Evolutionary conservation across 64 coral and sea anemone genomes (phyloP), one percentile per base, ranked within the genome.

Genomic region (Cladopsammia gracilis): DNA sequence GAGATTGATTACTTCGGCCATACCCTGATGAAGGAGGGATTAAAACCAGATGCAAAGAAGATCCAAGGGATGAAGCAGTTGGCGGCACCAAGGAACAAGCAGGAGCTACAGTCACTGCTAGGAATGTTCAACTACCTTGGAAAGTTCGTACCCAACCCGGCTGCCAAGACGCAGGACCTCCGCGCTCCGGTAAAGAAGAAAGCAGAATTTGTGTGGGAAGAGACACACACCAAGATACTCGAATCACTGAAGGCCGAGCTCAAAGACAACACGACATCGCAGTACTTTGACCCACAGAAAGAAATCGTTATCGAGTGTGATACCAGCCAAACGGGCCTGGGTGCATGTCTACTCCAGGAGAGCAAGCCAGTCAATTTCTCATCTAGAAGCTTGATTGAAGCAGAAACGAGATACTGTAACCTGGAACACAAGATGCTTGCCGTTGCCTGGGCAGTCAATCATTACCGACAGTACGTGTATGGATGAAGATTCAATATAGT

Each of bases 381-480:
- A 92, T 54, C 52, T 54, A 54, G 52, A 54, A 54, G 52, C 52
- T 54, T 54, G 52, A 54, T 54, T 54, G 52, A 54, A 7, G 52
- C 52, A 54, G 0, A 54, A 54, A 54, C 52, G 52, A 54, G 52
- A 54, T 54, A 2, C 51, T 53, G 83, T 87, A 87, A 54, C 52
- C 52, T 54, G 52, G 52, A 54, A 54, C 52, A 11, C 52, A 11
- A 54, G 52, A 54, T 54, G 91, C 91, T 93, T 87, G 91, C 91
- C 87, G 91, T 93, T 58, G 92, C 92, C 84, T 93, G 83, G 91
- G 91, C 91, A 34, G 91, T 93, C 73, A 93, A 93, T 87, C 91
- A 93, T 82, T 93, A 87, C 91, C 83, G 83, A 87, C 91, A 93
- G 91, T 93, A 93, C 83, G 91, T 93, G 75, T 93, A 93, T 93